A percentile compares a stretch with the other conserved stretches of the same genome.
These are phyloP conservation scores for Rotaria sp. DNA, from an alignment of 2,888 invertebrate species.

Conservation along the genomic window DNA sequence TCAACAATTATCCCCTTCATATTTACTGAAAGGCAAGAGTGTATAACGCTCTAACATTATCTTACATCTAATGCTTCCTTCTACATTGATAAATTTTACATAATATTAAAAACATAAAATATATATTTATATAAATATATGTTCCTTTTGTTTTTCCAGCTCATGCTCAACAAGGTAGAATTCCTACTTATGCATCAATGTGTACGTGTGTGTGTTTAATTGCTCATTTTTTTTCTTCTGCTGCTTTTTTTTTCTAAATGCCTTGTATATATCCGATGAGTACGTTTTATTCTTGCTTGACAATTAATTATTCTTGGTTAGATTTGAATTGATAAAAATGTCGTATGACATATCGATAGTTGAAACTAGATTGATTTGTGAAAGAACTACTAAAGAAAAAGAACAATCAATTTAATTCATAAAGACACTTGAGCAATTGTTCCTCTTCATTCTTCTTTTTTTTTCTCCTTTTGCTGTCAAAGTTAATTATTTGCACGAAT, in stretches of 20 bases:
- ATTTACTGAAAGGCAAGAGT: neutral
- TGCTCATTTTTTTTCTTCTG: no score
- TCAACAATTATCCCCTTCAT: neutral
- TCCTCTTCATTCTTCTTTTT: neutral
- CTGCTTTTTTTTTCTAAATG: neutral
- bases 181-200: conserved; percentile 1
- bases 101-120: no score
- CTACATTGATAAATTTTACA: neutral
- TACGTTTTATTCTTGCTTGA: neutral
- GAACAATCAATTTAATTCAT: conserved; percentile 5
- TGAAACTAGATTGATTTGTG: neutral
- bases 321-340: neutral
- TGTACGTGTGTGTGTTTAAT: neutral
- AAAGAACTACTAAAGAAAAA: neutral
- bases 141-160: neutral
- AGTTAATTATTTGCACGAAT: conserved; percentile 22
- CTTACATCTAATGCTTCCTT: neutral
- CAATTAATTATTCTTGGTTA: neutral
- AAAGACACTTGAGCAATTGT: neutral
- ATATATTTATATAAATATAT: no score
- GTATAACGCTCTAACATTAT: conserved; percentile 6
- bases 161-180: conserved; percentile 14
- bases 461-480: neutral
- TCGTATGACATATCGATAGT: neutral
- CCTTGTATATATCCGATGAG: neutral